Evolutionary conservation across 2,113 vertebrate genomes (phyloP).

Genomic region (Cathartes aura): DNA sequence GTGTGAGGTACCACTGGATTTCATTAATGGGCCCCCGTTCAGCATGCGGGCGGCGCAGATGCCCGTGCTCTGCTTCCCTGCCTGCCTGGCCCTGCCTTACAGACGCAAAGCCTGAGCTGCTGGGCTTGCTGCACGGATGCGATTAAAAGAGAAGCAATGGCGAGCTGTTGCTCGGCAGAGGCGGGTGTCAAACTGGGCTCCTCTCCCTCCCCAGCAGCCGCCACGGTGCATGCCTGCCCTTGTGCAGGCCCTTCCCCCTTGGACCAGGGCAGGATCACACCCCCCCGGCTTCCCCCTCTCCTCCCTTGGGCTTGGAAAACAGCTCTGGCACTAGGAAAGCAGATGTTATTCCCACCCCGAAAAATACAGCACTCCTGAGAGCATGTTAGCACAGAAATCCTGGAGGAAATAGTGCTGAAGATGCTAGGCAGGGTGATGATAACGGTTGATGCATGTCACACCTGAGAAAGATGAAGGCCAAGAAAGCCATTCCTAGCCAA

Average conservation of each 20-base stretch:
- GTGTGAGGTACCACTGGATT: accelerated
- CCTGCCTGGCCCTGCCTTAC: background rate
- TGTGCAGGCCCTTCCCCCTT: background rate
- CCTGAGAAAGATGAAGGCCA: background rate
- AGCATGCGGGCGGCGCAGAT: accelerated
- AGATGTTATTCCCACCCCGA: background rate
- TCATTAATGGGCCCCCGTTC: accelerated
- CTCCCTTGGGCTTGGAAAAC: background rate
- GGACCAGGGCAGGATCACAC: background rate
- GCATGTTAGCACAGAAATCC: background rate
- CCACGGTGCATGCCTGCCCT: accelerated
- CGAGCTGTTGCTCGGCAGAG: background rate
- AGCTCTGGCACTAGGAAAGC: background rate
- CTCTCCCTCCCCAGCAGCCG: background rate
- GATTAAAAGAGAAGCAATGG: background rate
- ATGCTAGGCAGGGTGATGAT: background rate
- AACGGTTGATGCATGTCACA: accelerated
- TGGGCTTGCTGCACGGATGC: background rate
- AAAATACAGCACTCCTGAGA: accelerated
- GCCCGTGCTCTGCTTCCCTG: background rate
- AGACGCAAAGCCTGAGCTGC: background rate
- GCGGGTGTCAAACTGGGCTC: accelerated
- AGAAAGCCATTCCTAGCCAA: background rate
- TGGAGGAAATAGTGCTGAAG: background rate
- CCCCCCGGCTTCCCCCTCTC: background rate